Evolutionary conservation across 2,888 invertebrate species (phyloP).

Genomic region (Atrina japonica): DNA sequence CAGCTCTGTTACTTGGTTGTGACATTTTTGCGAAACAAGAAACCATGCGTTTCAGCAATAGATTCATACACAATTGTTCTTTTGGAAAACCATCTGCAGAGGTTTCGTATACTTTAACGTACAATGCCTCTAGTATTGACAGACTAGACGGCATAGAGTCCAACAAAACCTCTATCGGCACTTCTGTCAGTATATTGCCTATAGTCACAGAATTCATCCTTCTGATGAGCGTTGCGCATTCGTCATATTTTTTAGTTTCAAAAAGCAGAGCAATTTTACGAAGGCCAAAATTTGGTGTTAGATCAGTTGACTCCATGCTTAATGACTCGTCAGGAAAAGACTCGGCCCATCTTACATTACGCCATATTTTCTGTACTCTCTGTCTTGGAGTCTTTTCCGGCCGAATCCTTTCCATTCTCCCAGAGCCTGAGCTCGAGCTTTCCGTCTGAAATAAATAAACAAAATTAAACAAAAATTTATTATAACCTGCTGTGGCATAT

Average conservation of each 20-base stretch:
- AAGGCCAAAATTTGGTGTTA: conserved; percentile 82
- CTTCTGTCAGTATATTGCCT: conserved; percentile 84
- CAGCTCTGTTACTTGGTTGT: conserved; percentile 52
- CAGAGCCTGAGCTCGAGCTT: conserved; percentile 44
- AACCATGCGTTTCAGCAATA: conserved; percentile 92
- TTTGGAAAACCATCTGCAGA: conserved; percentile 79
- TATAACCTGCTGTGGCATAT: too few species aligned
- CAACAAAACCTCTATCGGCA: conserved; percentile 93
- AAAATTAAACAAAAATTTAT: neutral
- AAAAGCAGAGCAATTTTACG: conserved; percentile 88
- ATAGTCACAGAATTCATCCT: conserved; percentile 90
- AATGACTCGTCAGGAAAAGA: conserved; percentile 65
- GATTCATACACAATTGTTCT: conserved; percentile 85
- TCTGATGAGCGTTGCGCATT: conserved; percentile 92
- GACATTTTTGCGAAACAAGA: conserved; percentile 85
- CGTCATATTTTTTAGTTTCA: conserved; percentile 92
- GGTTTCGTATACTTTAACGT: conserved; percentile 82
- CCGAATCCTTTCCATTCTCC: conserved; percentile 59
- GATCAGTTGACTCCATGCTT: conserved; percentile 73
- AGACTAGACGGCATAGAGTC: conserved; percentile 94
- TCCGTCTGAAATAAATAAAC: conserved; percentile 40
- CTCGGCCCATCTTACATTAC: conserved; percentile 67
- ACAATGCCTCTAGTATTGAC: conserved; percentile 91
- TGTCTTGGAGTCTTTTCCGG: conserved; percentile 62
- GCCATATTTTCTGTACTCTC: conserved; percentile 67